A percentile compares a stretch with the other conserved stretches of the same genome.
Evolutionary conservation across 35 echinoderm and acorn worm genomes (phyloP).

Genomic region (Ophioderma brevispina): DNA sequence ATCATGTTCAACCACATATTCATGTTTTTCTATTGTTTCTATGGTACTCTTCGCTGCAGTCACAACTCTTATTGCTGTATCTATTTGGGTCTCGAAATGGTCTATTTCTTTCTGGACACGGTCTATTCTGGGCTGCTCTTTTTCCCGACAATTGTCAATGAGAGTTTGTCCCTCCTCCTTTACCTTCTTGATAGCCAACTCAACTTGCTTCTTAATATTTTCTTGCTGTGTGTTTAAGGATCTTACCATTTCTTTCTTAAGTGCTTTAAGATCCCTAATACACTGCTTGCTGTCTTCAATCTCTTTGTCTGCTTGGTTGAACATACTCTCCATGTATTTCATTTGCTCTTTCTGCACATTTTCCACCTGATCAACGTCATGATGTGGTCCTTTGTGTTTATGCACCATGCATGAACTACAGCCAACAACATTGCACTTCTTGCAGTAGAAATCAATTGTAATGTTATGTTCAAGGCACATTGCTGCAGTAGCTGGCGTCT

Average conservation of each 20-base stretch:
- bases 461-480: neutral
- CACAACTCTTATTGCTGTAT: neutral
- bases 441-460: neutral
- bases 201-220: neutral
- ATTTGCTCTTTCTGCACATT: neutral
- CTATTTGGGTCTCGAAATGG: neutral
- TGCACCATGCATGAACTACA: neutral
- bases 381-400: neutral
- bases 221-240: neutral
- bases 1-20: neutral
- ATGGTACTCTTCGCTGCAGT: neutral
- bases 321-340: neutral
- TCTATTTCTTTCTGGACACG: neutral
- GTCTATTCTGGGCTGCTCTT: neutral
- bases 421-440: neutral
- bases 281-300: neutral
- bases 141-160: neutral
- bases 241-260: neutral
- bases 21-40: neutral
- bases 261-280: neutral
- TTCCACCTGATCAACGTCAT: neutral
- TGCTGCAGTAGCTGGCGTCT: neutral
- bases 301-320: neutral
- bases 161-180: neutral
- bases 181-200: neutral